phyloP scores from a whole-genome alignment of 2,888 invertebrate species.

The Aspidiotus destructor region DNA sequence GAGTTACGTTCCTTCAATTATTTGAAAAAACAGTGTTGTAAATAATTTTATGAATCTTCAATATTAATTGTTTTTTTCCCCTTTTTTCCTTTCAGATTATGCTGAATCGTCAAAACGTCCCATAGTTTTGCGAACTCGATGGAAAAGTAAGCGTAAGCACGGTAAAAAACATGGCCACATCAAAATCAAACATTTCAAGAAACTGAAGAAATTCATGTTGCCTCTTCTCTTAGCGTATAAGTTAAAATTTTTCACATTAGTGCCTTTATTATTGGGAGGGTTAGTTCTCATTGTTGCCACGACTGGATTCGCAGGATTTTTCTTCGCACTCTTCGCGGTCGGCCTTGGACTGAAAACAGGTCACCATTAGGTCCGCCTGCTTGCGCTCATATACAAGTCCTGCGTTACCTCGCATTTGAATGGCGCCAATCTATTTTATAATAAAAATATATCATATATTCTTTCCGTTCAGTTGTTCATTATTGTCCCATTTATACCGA shows the following conservation, averaged over 20 bases:
- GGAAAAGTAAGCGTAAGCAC: constrained; percentile 38
- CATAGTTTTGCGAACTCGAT: constrained; percentile 13
- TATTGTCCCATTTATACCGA: background rate
- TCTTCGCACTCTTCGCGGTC: constrained; percentile 75
- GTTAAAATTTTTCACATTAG: constrained; percentile 65
- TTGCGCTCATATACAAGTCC: background rate
- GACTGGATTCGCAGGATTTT: constrained; percentile 74
- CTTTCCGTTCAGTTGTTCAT: background rate
- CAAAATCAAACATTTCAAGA: constrained; percentile 38
- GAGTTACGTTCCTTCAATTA: too few relatives aligned
- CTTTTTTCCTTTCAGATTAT: constrained; percentile 15
- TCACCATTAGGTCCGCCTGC: constrained; percentile 6
- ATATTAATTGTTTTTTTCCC: constrained; percentile 5
- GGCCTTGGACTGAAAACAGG: constrained; percentile 51
- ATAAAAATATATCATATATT: background rate
- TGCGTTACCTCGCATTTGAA: constrained; percentile 1
- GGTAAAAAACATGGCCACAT: constrained; percentile 51
- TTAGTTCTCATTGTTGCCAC: constrained; percentile 63
- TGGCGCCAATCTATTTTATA: background rate
- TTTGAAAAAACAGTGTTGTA: background rate
- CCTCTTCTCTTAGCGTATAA: constrained; percentile 73
- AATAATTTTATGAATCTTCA: background rate
- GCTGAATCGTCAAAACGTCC: constrained; percentile 20
- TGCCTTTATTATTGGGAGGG: constrained; percentile 63
- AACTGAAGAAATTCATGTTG: constrained; percentile 52